Evolutionary conservation across 92 coral and sea anemone genomes (phyloP), one percentile per base, ranked within the genome.

Genomic region (Phenganax stokvisi): DNA sequence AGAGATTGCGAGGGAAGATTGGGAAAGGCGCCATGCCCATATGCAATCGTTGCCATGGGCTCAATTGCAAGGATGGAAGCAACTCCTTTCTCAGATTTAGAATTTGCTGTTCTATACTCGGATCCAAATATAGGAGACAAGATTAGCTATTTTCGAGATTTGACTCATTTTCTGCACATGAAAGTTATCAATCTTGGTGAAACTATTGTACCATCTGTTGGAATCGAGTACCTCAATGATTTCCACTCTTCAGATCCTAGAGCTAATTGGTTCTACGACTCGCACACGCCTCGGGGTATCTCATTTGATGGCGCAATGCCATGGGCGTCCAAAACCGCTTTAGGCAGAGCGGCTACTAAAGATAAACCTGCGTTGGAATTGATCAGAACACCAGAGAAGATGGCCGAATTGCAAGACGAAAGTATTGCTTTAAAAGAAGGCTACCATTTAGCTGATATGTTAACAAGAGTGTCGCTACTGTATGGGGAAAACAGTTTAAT

Each of bases 231-330:
- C 16, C 75, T 71, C 20, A 71, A 71, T 17, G 55, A 71, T 71
- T 71, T 71, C 20, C 75, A 20, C 10, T 65, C 71, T 17, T 10
- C 71, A 28, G 54, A 71, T 30, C 54, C 75, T 12, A 29, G 12
- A 2, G 2, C 6, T 7, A 28, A 71, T 71, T 71, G 75, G 75
- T 71, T 71, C 44, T 71, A 71, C 20, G 75, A 71, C 55, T 20
- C 51, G 44, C 54, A 16, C 20, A 71, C 75, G 11, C 75, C 75
- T 10, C 75, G 75, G 51, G 75, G 75, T 8, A 20, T 37, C 47
- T 56, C 81, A 67, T 76, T 76, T 29, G 80, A 76, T 58, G 80
- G 80, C 0, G 80, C 80, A 12, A 76, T 76, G 80, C 80, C 80
- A 15, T 76, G 80, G 80, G 80, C 80, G 11, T 76, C 80, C 67